phyloP scores from a whole-genome alignment of 1,140 invertebrate genomes.

The Drosophila athabasca region DNA sequence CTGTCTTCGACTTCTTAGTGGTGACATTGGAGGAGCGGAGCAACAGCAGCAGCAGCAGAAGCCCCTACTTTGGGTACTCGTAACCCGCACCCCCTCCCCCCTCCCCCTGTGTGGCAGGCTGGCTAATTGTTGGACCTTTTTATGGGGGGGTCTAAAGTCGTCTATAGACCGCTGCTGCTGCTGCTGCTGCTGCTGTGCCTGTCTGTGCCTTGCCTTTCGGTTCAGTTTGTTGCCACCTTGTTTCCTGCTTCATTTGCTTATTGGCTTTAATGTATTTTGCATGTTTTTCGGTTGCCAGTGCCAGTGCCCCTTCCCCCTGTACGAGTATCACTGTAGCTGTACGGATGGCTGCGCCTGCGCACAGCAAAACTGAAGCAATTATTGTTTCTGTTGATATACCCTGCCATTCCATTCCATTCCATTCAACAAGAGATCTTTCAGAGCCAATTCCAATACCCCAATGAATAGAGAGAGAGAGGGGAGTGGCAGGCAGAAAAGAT shows the following conservation, averaged over 20 bases:
- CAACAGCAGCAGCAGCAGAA: background rate
- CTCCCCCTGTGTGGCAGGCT: too few species aligned
- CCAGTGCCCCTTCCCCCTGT: background rate
- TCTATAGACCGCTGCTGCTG: constrained; percentile 2
- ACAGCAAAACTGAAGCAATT: background rate
- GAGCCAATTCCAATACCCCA: too few species aligned
- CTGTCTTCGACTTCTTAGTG: constrained; percentile 1
- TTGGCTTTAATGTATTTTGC: constrained; percentile 61
- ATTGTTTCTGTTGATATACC: background rate
- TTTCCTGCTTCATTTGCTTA: constrained; percentile 60
- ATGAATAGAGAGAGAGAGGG: too few species aligned
- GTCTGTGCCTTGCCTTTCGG: constrained; percentile 12
- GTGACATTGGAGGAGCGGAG: constrained; percentile 43
- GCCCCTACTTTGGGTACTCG: constrained; percentile 31
- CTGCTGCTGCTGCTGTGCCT: constrained; percentile 15
- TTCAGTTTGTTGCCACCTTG: constrained; percentile 15
- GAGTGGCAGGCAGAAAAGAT: too few species aligned
- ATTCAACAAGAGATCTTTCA: too few species aligned
- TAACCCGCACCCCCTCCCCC: too few species aligned
- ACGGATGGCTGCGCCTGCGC: constrained; percentile 50
- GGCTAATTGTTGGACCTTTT: constrained; percentile 39
- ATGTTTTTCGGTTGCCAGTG: constrained; percentile 30
- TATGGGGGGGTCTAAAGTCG: constrained; percentile 21
- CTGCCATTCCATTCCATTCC: too few species aligned
- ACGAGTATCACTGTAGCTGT: constrained; percentile 21